Base-by-base conservation (phyloP, 2,888 invertebrate species). In the Hesperia comma region DNA sequence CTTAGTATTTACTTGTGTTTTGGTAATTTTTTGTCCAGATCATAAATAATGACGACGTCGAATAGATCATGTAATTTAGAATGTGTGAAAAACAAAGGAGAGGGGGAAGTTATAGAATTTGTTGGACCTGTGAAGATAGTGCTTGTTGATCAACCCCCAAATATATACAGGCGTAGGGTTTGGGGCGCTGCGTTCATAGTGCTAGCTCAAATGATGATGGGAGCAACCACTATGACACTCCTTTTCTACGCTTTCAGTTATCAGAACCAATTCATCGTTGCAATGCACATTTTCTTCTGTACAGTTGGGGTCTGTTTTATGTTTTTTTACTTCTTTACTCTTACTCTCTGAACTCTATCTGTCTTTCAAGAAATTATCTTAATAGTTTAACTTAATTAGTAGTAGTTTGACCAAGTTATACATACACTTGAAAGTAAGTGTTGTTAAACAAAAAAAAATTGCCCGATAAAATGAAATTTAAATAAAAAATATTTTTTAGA, bases 121-220 rank as follows among this genome's bases (percentile, higher is more conserved):
- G 75, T 83, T 4, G 88, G 88, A 5, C 86, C 86, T 0, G 86
- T 88, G 15, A 87, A 82, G 72, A 85, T 88, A 58, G 70, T 86
- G 49, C 70, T 88, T n/a, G 77, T 88, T 2, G 84, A 88, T 15
- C 77, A 81, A 2, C 73, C 81, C 0, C 67, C 69, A 43, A 67
- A 60, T 3, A 71, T 78, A 4, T 81, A 84, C 69, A 33, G 54
- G 3, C 70, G 69, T 10, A 80, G 76, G 54, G 68, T 68, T 46
- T 76, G 77, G 61, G 72, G 74, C 6, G 77, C 85, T 4, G 81
- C 78, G 0, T 54, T 78, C 4, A 68, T 87, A 12, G 71, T 74
- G 1, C 15, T 85, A 4, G 80, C 82, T 0, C 77, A 80, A 61
- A 74, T 86, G 70, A 66, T 86, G 54, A 76, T 88, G 40, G 83